phyloP scores from a whole-genome alignment of 2,888 invertebrate genomes.

The Suillia variegata region DNA sequence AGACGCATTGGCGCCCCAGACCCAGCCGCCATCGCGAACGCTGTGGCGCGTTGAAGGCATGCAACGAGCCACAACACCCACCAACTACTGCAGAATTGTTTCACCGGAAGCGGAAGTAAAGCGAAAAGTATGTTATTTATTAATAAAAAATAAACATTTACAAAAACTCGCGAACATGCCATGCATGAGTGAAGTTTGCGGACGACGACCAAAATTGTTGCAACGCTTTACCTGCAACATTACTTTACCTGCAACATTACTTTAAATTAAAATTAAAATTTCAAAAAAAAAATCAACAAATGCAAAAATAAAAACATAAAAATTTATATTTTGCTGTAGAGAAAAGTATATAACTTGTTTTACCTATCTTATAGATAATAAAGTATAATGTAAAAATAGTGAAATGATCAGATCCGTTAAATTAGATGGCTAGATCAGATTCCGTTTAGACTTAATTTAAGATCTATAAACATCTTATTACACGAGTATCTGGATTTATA shows the following conservation, averaged over 20 bases:
- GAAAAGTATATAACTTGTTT: too few species aligned
- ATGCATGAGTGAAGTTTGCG: neutral
- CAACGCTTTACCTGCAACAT: neutral
- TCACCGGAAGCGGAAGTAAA: constrained; percentile 35
- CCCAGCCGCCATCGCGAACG: neutral
- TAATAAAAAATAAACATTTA: neutral
- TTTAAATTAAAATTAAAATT: neutral
- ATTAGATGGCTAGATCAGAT: too few species aligned
- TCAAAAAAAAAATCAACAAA: neutral
- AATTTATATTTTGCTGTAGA: too few species aligned
- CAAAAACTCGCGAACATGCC: neutral
- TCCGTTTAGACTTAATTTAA: too few species aligned
- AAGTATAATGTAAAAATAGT: too few species aligned
- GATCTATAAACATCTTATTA: too few species aligned
- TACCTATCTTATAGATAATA: too few species aligned
- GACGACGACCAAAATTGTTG: too few species aligned
- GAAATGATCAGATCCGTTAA: too few species aligned
- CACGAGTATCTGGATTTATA: too few species aligned
- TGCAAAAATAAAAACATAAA: too few species aligned
- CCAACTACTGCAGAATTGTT: neutral
- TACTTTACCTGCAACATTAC: neutral
- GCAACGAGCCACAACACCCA: neutral
- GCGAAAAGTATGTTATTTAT: neutral
- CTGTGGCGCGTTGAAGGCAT: neutral
- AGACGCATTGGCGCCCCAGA: constrained; percentile 41